Evolutionary conservation across 2,113 vertebrate species (phyloP), one percentile per base, ranked within the genome.

Genomic region (Parus major): DNA sequence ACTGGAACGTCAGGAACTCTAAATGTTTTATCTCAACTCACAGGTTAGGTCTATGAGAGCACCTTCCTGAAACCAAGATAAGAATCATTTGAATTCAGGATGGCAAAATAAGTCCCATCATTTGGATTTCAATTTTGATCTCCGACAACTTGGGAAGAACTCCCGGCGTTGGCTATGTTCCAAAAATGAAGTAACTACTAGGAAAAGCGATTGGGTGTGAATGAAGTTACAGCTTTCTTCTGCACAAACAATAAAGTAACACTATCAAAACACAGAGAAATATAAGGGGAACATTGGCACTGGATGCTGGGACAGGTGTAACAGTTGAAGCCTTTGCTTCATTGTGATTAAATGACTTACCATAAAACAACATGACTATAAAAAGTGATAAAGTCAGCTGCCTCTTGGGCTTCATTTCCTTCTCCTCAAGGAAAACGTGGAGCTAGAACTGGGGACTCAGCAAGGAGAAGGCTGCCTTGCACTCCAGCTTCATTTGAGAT

Each of bases 61-160:
- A 49, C 75, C 42, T 15, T 57, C 66, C 65, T 44, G 78, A 92
- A 89, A 76, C n/a, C 28, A 52, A 33, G 47, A 16, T 20, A 39
- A 69, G 39, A 63, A 66, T 15, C 10, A 24, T 13, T 53, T 56
- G 10, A 17, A 17, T 75, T 55, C 47, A 23, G 16, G 63, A 63
- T 31, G 23, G 31, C 47, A 65, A 82, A 75, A 0, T 21, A 36
- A 82, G 33, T 81, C 19, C 11, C 8, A 56, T 28, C 33, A 39
- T 14, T 28, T 18, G 36, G 27, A 83, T 76, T 60, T 71, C 73
- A 56, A 11, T 20, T 79, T 28, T 60, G 4, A 56, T 24, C 33
- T 42, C 59, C 0, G 0, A 56, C 44, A 75, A 12, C 39, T 59
- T 31, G 0, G 0, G 36, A 18, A 65, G 25, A 79, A 56, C n/a